Evolutionary conservation across 1,140 invertebrate genomes (phyloP).

Genomic region (Atta texana): DNA sequence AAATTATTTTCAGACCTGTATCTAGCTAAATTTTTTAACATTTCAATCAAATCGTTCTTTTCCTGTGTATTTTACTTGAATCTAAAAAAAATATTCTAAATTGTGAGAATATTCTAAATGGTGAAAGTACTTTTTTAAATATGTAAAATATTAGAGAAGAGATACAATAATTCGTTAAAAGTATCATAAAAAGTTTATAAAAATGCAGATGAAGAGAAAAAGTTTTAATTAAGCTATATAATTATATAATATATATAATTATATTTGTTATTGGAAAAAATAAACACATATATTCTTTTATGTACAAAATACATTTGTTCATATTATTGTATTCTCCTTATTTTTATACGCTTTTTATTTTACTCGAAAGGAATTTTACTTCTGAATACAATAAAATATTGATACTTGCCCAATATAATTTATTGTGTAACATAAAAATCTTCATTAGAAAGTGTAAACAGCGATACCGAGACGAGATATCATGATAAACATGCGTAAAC

Average conservation of each 20-base stretch:
- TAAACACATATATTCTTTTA: neutral
- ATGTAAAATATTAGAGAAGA: no score
- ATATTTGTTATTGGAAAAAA: neutral
- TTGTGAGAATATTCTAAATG: no score
- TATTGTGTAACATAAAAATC: slow-evolving; percentile 16
- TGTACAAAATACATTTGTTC: neutral
- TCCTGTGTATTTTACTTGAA: no score
- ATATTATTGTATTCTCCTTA: neutral
- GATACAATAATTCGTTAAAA: neutral
- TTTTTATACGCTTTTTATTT: neutral
- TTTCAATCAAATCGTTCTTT: no score
- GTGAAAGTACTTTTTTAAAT: neutral
- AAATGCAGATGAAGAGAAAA: neutral
- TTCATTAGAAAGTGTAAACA: slow-evolving; percentile 44
- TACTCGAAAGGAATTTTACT: neutral
- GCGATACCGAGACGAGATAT: slow-evolving; percentile 13
- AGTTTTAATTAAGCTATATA: neutral
- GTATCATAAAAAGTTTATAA: neutral
- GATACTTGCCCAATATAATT: neutral
- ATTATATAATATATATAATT: neutral
- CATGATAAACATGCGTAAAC: neutral
- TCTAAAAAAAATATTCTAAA: no score
- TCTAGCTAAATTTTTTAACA: no score
- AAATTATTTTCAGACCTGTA: no score
- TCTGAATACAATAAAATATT: neutral